Percentiles rank a stretch among this genome's conserved stretches.
These are phyloP conservation scores for Graphium colonna DNA, from an alignment of 2,888 invertebrate genomes.

Conservation along the genomic window DNA sequence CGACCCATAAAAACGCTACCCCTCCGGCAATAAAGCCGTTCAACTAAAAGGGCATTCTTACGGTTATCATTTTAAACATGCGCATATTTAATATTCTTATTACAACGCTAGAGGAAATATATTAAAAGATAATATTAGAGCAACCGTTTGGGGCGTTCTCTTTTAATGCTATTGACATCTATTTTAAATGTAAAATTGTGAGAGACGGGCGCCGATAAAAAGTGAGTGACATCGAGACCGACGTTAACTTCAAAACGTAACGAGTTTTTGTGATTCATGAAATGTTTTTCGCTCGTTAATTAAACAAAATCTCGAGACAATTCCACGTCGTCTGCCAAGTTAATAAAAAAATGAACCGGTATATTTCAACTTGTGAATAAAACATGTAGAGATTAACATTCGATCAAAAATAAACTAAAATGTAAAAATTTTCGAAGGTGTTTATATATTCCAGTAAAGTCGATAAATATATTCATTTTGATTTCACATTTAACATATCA, in stretches of 20 bases:
- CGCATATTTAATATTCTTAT: background rate
- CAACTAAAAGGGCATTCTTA: background rate
- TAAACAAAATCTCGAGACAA: background rate
- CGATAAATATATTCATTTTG: too few species aligned
- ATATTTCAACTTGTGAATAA: background rate
- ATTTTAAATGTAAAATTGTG: constrained; percentile 9
- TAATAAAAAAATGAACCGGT: background rate
- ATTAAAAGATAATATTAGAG: background rate
- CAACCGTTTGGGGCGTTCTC: background rate
- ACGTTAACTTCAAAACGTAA: constrained; percentile 38
- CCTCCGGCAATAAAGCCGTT: background rate
- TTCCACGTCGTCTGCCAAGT: background rate
- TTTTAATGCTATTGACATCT: constrained; percentile 6
- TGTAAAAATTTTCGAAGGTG: too few species aligned
- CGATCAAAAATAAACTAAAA: too few species aligned
- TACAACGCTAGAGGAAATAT: background rate
- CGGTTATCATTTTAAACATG: background rate
- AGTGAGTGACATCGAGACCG: constrained; percentile 35
- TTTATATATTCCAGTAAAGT: too few species aligned
- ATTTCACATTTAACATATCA: too few species aligned
- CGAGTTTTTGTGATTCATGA: background rate
- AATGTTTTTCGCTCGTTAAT: background rate
- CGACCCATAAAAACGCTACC: constrained; percentile 2
- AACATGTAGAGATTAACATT: background rate
- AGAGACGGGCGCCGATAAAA: constrained; percentile 16